These are phyloP conservation scores for Prionailurus bengalensis DNA, from an alignment of 2,113 vertebrate genomes.

Conservation along the genomic window DNA sequence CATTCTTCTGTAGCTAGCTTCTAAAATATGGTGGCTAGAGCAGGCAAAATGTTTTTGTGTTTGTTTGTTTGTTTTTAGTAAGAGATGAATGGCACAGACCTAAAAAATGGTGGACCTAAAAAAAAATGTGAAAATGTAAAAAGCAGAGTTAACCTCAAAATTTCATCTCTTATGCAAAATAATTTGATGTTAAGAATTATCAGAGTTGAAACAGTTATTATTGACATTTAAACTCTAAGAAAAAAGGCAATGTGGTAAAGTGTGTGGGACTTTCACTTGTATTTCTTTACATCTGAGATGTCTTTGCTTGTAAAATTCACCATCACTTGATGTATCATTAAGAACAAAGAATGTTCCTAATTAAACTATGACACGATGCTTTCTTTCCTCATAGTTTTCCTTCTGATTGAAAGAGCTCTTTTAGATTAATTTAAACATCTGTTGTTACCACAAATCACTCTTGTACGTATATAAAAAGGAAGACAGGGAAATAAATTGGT, in stretches of 20 bases:
- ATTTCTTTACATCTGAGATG: constrained; percentile 55
- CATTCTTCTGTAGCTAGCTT: neutral
- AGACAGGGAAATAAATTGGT: neutral
- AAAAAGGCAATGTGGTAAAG: constrained; percentile 10
- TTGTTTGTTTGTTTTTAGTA: neutral
- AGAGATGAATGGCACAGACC: neutral
- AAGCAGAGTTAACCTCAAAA: neutral
- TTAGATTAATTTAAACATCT: neutral
- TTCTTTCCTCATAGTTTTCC: constrained; percentile 24
- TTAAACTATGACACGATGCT: constrained; percentile 33
- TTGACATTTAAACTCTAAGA: constrained; percentile 10
- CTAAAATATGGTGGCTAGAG: neutral
- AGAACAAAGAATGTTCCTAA: constrained; percentile 33
- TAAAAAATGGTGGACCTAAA: neutral
- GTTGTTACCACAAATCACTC: neutral
- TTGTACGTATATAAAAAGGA: neutral
- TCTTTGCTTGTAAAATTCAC: neutral
- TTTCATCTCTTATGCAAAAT: constrained; percentile 41
- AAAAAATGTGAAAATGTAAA: constrained; percentile 30
- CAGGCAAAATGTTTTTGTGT: neutral
- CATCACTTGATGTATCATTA: neutral
- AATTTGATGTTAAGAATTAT: constrained; percentile 10
- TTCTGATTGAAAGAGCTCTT: constrained; percentile 28
- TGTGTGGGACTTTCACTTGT: neutral
- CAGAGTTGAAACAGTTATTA: constrained; percentile 38